Conservation (phyloP, 2,888 invertebrate genomes). For the Dicyrtoma fusca region DNA sequence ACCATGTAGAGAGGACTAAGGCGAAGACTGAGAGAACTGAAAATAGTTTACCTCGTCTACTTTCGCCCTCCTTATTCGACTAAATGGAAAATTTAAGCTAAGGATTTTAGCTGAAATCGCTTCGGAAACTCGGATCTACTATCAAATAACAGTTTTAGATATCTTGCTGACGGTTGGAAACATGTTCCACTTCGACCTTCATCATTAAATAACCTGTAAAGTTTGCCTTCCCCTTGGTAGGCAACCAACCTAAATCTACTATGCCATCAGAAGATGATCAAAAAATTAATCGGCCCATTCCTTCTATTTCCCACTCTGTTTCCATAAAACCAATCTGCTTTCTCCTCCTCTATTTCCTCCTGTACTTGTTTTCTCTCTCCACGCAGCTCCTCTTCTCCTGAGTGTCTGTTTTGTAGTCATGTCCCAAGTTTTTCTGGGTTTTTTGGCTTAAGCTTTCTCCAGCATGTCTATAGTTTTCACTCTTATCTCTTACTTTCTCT, state of each 20-base stretch:
- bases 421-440: not conserved
- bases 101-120: slow-evolving; percentile 44
- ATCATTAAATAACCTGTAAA: slow-evolving; percentile 40
- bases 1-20: not conserved
- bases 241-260: slow-evolving; percentile 25
- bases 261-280: slow-evolving; percentile 32
- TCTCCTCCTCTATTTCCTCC: not conserved
- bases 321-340: slow-evolving; percentile 20
- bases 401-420: no score
- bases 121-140: slow-evolving; percentile 43
- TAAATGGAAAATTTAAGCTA: slow-evolving; percentile 39
- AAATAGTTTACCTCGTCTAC: slow-evolving; percentile 4
- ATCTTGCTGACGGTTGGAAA: slow-evolving; percentile 43
- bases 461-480: no score
- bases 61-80: slow-evolving; percentile 5
- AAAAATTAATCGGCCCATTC: slow-evolving; percentile 43
- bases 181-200: slow-evolving; percentile 37
- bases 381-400: not conserved
- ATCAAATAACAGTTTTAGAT: slow-evolving; percentile 50
- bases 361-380: not conserved
- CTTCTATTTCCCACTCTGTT: slow-evolving; percentile 31
- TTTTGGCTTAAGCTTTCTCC: not conserved
- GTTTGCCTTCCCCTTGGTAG: slow-evolving; percentile 18
- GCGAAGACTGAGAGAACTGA: not conserved
- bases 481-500: not conserved